Percentiles rank a stretch among this genome's conserved stretches.
Conservation (phyloP, 2,113 vertebrate species). For the Nothobranchius kuhntae region DNA sequence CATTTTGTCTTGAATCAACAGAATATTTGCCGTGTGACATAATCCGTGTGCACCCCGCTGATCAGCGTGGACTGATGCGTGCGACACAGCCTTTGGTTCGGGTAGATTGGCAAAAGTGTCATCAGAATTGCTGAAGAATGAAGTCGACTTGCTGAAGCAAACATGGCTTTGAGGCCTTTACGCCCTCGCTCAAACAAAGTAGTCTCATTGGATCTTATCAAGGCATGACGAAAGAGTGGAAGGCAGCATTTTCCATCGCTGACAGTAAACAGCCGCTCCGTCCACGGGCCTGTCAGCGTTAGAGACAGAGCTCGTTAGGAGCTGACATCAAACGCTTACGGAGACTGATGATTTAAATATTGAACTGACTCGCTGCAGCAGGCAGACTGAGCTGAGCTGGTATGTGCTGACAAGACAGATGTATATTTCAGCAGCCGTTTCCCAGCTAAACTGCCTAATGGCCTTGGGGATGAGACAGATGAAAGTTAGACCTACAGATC, state of each 20-base stretch:
- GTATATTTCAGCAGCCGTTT: conserved; percentile 79
- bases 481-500: conserved; percentile 68
- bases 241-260: conserved; percentile 58
- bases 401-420: conserved; percentile 74
- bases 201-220: conserved; percentile 61
- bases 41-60: conserved; percentile 34
- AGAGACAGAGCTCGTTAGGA: conserved; percentile 69
- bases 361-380: conserved; percentile 59
- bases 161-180: conserved; percentile 40
- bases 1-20: conserved; percentile 19
- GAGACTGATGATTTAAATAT: conserved; percentile 75
- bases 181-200: conserved; percentile 59
- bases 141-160: conserved; percentile 53
- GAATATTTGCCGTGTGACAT: conserved; percentile 51
- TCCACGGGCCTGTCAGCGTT: conserved; percentile 65
- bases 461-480: conserved; percentile 61
- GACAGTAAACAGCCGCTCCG: conserved; percentile 68
- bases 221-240: conserved; percentile 56
- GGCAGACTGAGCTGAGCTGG: conserved; percentile 52
- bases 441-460: conserved; percentile 76
- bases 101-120: conserved; percentile 68
- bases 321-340: conserved; percentile 71
- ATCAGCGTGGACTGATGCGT: conserved; percentile 44
- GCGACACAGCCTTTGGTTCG: conserved; percentile 53
- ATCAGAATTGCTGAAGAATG: conserved; percentile 63